Evolutionary conservation across 2,113 vertebrate genomes (phyloP).

Genomic region (Eublepharis macularius): DNA sequence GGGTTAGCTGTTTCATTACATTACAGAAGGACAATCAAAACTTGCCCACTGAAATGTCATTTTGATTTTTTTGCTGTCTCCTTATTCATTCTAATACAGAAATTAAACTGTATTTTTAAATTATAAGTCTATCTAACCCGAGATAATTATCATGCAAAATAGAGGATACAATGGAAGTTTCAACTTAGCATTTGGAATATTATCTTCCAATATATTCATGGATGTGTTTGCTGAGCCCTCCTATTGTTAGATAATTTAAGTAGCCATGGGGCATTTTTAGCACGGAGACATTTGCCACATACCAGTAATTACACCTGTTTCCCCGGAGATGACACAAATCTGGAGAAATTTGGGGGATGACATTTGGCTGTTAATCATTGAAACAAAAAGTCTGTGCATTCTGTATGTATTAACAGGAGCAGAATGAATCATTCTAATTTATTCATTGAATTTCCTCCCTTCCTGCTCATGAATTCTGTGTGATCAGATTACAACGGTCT

Average conservation of each 20-base stretch:
- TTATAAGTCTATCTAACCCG: not conserved
- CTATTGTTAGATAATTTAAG: constrained; percentile 5
- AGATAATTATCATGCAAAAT: not conserved
- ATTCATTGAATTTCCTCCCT: constrained; percentile 58
- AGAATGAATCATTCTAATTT: constrained; percentile 59
- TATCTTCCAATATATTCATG: not conserved
- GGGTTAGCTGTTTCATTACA: not conserved
- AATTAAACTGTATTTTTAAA: not conserved
- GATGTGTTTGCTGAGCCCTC: not conserved
- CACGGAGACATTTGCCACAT: not conserved
- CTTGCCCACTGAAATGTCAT: not conserved
- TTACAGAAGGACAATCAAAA: not conserved
- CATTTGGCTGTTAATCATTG: constrained; percentile 32
- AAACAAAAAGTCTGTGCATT: constrained; percentile 34
- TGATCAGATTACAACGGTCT: constrained; percentile 19
- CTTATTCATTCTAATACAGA: not conserved
- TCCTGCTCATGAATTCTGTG: constrained; percentile 51
- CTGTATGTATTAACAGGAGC: constrained; percentile 20
- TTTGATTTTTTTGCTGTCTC: not conserved
- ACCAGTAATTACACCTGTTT: not conserved
- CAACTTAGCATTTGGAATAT: not conserved
- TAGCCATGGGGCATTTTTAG: not conserved
- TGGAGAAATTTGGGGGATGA: constrained; percentile 17
- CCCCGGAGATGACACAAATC: not conserved
- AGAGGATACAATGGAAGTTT: not conserved